Evolutionary conservation across 2,797 vertebrate species (phyloP).

Genomic region (Sorex maritimensis): DNA sequence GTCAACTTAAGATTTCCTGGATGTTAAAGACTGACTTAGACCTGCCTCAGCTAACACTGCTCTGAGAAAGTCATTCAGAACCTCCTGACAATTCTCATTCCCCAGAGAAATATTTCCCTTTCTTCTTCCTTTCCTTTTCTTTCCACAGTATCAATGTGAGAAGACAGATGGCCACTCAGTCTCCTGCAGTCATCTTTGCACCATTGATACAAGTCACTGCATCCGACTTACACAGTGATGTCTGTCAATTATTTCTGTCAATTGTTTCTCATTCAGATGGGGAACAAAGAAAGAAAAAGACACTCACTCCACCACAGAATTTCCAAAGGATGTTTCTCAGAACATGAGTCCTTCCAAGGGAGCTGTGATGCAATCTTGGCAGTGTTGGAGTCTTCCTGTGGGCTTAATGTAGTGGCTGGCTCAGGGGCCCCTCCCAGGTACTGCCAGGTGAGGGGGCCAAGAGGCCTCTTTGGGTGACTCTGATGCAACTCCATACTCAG

Average conservation of each 20-base stretch:
- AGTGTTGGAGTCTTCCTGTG: fast-evolving
- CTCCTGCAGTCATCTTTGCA: not conserved
- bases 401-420: not conserved
- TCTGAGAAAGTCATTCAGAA: not conserved
- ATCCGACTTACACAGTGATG: not conserved
- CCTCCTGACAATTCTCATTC: not conserved
- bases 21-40: slow-evolving; percentile 1
- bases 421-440: not conserved
- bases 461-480: not conserved
- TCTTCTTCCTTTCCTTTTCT: not conserved
- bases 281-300: not conserved
- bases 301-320: not conserved
- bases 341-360: not conserved
- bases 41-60: not conserved
- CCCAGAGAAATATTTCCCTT: not conserved
- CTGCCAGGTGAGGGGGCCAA: not conserved
- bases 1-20: not conserved
- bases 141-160: not conserved
- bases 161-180: not conserved
- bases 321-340: slow-evolving; percentile 22
- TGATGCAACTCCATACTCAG: not conserved
- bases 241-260: not conserved
- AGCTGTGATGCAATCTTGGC: not conserved
- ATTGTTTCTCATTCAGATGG: not conserved
- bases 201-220: not conserved